These are phyloP conservation scores for Cantharis nigra DNA, from an alignment of 2,888 invertebrate genomes.

Conservation along the genomic window DNA sequence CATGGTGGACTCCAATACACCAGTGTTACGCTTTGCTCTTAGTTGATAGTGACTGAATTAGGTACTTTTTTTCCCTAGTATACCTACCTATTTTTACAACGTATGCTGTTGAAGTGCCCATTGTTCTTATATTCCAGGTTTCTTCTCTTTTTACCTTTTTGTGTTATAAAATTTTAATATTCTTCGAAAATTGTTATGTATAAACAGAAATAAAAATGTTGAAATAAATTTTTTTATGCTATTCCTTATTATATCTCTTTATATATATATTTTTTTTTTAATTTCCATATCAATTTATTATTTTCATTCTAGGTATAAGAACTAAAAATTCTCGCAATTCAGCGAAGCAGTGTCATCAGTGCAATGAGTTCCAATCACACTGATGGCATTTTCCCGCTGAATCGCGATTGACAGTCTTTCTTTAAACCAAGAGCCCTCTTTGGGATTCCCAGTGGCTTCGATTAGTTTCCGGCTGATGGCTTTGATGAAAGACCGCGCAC, in stretches of 20 bases:
- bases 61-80: neutral
- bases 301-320: too few species aligned
- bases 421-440: too few species aligned
- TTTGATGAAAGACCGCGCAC: too few species aligned
- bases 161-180: neutral
- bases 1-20: conserved; percentile 42
- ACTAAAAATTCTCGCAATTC: too few species aligned
- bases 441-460: too few species aligned
- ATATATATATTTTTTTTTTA: too few species aligned
- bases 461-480: too few species aligned
- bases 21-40: conserved; percentile 28
- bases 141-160: neutral
- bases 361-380: too few species aligned
- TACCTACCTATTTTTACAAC: neutral
- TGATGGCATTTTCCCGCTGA: too few species aligned
- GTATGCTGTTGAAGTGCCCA: neutral
- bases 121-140: neutral
- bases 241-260: neutral
- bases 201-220: neutral
- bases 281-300: too few species aligned
- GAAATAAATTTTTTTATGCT: neutral
- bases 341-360: too few species aligned
- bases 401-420: too few species aligned
- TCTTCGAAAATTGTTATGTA: neutral
- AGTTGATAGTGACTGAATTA: conserved; percentile 12